phyloP scores from a whole-genome alignment of 1,140 invertebrate genomes.

The Euglossa dilemma region DNA sequence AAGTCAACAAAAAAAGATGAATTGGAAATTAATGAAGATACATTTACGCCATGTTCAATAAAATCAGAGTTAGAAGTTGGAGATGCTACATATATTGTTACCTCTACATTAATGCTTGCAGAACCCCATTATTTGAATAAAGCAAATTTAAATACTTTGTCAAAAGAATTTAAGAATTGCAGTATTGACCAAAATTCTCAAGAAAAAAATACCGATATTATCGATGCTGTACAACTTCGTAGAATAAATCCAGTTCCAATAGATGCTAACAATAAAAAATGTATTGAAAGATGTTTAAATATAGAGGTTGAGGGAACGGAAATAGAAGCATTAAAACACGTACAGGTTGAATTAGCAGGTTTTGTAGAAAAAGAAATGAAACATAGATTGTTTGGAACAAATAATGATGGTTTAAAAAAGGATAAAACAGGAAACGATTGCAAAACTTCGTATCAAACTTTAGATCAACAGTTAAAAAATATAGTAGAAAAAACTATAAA shows the following conservation, averaged over 20 bases:
- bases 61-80: conserved; percentile 75
- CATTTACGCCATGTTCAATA: conserved; percentile 42
- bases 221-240: conserved; percentile 77
- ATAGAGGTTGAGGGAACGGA: conserved; percentile 78
- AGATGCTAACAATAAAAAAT: conserved; percentile 63
- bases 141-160: conserved; percentile 41
- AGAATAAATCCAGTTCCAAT: conserved; percentile 66
- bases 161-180: conserved; percentile 28
- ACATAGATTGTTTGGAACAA: conserved; percentile 48
- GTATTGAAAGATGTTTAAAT: conserved; percentile 76
- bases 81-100: conserved; percentile 76
- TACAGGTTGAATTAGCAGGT: conserved; percentile 73
- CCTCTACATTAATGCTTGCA: conserved; percentile 71
- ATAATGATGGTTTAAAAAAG: neutral
- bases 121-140: conserved; percentile 53
- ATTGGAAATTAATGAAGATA: neutral
- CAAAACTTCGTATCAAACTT: conserved; percentile 62
- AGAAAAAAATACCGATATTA: conserved; percentile 76
- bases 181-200: conserved; percentile 55
- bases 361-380: conserved; percentile 78
- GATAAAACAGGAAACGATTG: conserved; percentile 27
- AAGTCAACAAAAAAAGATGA: neutral
- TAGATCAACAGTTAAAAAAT: conserved; percentile 75
- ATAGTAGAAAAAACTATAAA: conserved; percentile 77
- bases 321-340: conserved; percentile 66